Evolutionary conservation across 1,140 invertebrate species (phyloP).

Genomic region (Sarcophaga bullata): DNA sequence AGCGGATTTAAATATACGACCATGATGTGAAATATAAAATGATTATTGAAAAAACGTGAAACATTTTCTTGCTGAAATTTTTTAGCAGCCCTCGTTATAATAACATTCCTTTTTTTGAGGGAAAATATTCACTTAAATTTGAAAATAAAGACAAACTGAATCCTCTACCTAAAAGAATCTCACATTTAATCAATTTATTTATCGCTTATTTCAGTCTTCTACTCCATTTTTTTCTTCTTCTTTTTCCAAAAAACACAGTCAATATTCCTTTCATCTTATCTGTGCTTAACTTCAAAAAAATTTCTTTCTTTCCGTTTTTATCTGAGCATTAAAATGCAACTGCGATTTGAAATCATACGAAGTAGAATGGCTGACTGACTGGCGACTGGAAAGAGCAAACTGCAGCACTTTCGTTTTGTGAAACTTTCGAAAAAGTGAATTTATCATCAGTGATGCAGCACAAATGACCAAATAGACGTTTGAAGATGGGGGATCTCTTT

Average conservation of each 20-base stretch:
- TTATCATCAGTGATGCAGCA: conserved; percentile 15
- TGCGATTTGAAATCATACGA: background rate
- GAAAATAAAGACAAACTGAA: too few relatives aligned
- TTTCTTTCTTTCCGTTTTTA: background rate
- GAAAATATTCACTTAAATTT: too few relatives aligned
- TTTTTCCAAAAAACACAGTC: background rate
- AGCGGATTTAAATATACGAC: too few relatives aligned
- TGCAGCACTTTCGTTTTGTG: conserved; percentile 1
- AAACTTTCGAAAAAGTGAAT: background rate
- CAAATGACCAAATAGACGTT: background rate
- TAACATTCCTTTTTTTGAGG: too few relatives aligned
- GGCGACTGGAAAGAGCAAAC: background rate
- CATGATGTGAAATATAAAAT: too few relatives aligned
- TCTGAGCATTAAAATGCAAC: background rate
- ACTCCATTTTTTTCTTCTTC: too few relatives aligned
- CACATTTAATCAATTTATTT: too few relatives aligned
- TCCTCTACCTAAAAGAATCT: too few relatives aligned
- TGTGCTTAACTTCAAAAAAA: background rate
- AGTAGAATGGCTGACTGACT: background rate
- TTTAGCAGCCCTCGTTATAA: too few relatives aligned
- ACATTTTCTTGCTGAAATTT: too few relatives aligned
- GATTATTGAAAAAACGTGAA: too few relatives aligned
- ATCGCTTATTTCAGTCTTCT: too few relatives aligned
- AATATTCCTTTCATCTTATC: conserved; percentile 24
- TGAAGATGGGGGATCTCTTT: background rate